phyloP scores from a whole-genome alignment of 2,113 vertebrate species.

The Neoarius graeffei region DNA sequence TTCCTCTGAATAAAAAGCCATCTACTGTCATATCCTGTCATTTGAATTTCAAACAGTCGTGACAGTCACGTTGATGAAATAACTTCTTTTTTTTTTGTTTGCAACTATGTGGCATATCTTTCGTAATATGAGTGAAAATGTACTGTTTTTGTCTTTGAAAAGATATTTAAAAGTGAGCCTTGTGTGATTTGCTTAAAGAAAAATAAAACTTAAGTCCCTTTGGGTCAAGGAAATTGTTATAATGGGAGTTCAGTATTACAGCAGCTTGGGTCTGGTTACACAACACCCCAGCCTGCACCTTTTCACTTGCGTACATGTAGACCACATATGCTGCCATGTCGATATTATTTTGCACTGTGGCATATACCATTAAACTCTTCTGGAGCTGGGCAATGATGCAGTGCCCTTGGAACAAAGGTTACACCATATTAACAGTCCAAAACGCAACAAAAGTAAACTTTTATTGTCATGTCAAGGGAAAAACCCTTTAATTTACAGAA shows the following conservation, averaged over 20 bases:
- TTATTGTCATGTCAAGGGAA: slow-evolving; percentile 60
- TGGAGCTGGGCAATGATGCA: background rate
- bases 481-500: slow-evolving; percentile 62
- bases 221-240: background rate
- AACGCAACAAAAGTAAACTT: slow-evolving; percentile 64
- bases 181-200: background rate
- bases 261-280: background rate
- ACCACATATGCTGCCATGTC: background rate
- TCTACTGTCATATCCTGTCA: background rate
- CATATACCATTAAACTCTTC: background rate
- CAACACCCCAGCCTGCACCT: background rate
- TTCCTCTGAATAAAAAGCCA: background rate
- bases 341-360: background rate
- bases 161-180: background rate
- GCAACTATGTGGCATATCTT: background rate
- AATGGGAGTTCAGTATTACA: background rate
- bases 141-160: background rate
- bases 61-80: background rate
- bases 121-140: no score
- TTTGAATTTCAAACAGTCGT: background rate
- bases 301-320: background rate
- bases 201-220: background rate
- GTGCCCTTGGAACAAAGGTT: background rate
- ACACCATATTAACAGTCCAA: slow-evolving; percentile 51
- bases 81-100: background rate